phyloP scores from a whole-genome alignment of 2,113 vertebrate species.

The Epinephelus cyanopodus region DNA sequence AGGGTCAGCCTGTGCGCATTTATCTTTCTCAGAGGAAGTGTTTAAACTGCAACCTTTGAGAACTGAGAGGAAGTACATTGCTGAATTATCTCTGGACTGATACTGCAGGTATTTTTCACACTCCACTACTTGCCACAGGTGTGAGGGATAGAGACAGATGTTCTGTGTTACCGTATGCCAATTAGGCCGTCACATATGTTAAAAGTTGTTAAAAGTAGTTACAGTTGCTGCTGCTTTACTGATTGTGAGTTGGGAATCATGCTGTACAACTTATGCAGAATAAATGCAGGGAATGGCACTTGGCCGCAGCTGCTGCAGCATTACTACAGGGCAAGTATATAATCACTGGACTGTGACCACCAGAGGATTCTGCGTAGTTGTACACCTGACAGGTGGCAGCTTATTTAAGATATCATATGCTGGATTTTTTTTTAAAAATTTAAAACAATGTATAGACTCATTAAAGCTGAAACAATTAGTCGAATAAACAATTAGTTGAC shows the following conservation, averaged over 20 bases:
- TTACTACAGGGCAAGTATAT: neutral
- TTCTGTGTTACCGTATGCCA: conserved; percentile 20
- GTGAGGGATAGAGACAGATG: conserved; percentile 36
- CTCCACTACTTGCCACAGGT: conserved; percentile 47
- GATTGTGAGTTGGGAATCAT: neutral
- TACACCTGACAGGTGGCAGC: conserved; percentile 14
- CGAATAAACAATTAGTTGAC: too few relatives aligned
- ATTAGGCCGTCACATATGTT: conserved; percentile 33
- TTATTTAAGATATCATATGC: neutral
- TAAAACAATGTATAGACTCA: too few relatives aligned
- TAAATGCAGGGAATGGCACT: conserved; percentile 1
- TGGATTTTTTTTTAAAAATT: neutral
- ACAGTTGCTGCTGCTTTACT: conserved; percentile 14
- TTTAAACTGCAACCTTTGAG: conserved; percentile 57
- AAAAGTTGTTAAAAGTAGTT: conserved; percentile 18
- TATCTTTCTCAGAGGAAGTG: conserved; percentile 47
- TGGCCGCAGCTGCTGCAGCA: conserved; percentile 8
- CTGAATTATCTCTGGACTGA: conserved; percentile 49
- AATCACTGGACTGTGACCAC: conserved; percentile 7
- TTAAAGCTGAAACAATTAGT: too few relatives aligned
- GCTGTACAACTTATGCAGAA: neutral
- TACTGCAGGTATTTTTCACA: conserved; percentile 8
- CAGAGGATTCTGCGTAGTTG: neutral
- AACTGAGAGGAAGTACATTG: conserved; percentile 36
- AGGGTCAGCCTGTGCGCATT: conserved; percentile 61